Conservation (phyloP, 2,797 vertebrate genomes). For the Halcyon badia region DNA sequence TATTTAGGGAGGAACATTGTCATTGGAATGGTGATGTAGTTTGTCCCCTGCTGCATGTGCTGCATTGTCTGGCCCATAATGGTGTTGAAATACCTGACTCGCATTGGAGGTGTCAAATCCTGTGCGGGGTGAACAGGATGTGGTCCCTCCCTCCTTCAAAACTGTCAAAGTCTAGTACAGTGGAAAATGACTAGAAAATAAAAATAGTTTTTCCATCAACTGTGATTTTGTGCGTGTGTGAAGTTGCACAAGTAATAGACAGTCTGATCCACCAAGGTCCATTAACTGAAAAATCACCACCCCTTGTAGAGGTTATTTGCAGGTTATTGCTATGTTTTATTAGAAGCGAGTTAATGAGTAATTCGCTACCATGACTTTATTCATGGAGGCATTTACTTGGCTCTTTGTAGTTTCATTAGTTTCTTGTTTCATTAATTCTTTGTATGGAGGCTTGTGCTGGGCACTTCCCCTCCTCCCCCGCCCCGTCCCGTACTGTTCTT, state of each 20-base stretch:
- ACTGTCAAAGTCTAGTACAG: not conserved
- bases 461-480: not conserved
- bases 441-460: not conserved
- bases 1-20: not conserved
- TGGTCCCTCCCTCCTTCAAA: not conserved
- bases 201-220: not conserved
- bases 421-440: slow-evolving; percentile 2
- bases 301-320: not conserved
- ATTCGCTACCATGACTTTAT: not conserved
- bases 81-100: not conserved
- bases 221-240: not conserved
- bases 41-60: not conserved
- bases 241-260: not conserved
- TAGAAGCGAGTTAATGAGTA: not conserved
- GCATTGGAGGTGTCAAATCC: not conserved
- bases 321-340: not conserved
- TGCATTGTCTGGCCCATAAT: not conserved
- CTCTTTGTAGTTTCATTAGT: not conserved
- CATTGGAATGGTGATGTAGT: not conserved
- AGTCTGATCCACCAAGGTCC: not conserved
- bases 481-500: not conserved
- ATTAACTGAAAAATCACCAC: not conserved
- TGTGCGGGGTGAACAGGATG: not conserved
- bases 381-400: not conserved
- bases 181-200: not conserved